Evolutionary conservation across 2,888 invertebrate species (phyloP).

Genomic region (Ichneumoninae sp.): DNA sequence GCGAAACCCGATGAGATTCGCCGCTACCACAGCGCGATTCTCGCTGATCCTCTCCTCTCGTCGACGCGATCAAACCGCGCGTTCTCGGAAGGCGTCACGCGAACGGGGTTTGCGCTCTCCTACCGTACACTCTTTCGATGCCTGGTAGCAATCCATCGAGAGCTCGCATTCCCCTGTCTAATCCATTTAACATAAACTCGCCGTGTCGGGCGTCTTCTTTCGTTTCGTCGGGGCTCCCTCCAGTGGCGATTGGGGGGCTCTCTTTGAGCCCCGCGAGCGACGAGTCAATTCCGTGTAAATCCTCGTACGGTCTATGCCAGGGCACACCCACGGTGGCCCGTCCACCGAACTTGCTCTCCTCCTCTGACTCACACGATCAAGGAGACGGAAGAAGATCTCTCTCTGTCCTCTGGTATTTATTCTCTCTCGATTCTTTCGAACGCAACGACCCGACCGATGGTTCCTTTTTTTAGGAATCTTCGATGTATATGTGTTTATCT

Average conservation of each 20-base stretch:
- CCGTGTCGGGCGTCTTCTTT: slow-evolving; percentile 71
- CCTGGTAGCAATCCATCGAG: slow-evolving; percentile 79
- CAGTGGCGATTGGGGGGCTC: slow-evolving; percentile 46
- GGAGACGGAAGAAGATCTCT: neutral
- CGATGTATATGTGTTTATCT: neutral
- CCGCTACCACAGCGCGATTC: neutral
- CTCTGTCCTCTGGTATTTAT: slow-evolving; percentile 42
- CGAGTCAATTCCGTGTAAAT: slow-evolving; percentile 82
- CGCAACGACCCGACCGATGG: slow-evolving; percentile 9
- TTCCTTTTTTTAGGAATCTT: slow-evolving; percentile 34
- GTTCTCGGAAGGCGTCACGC: slow-evolving; percentile 68
- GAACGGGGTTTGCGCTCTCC: slow-evolving; percentile 38
- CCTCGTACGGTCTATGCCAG: slow-evolving; percentile 23
- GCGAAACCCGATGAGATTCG: slow-evolving; percentile 5
- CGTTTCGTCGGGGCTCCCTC: slow-evolving; percentile 26
- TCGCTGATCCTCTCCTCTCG: slow-evolving; percentile 15
- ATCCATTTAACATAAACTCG: slow-evolving; percentile 83
- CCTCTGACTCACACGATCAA: slow-evolving; percentile 10
- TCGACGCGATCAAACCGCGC: slow-evolving; percentile 41
- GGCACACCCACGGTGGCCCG: slow-evolving; percentile 63
- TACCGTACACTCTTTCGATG: slow-evolving; percentile 28
- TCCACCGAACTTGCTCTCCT: slow-evolving; percentile 25
- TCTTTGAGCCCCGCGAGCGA: slow-evolving; percentile 76
- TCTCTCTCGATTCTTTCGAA: slow-evolving; percentile 52
- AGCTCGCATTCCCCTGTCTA: slow-evolving; percentile 83